Evolutionary conservation across 2,113 vertebrate genomes (phyloP).

Genomic region (Brachyhypopomus gauderio): DNA sequence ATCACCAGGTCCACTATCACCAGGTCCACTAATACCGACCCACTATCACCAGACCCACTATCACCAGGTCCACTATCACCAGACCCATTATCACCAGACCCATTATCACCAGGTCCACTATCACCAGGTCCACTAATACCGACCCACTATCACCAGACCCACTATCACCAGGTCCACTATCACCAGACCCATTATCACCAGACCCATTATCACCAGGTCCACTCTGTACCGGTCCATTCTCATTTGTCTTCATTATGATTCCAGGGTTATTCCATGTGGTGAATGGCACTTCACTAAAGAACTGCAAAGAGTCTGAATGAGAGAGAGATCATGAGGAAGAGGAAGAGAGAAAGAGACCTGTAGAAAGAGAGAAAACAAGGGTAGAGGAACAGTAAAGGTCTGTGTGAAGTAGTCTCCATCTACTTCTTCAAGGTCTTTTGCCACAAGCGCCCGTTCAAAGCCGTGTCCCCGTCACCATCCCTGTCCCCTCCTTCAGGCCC

Average conservation of each 20-base stretch:
- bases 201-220: background rate
- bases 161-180: too few species aligned
- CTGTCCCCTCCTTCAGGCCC: background rate
- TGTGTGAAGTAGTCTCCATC: slow-evolving; percentile 29
- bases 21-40: too few species aligned
- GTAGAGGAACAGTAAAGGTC: background rate
- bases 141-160: too few species aligned
- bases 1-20: too few species aligned
- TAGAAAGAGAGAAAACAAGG: background rate
- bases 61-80: too few species aligned
- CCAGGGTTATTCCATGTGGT: too few species aligned
- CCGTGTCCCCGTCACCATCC: background rate
- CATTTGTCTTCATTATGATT: too few species aligned
- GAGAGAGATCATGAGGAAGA: background rate
- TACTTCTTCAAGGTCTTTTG: slow-evolving; percentile 41
- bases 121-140: too few species aligned
- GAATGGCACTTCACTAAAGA: background rate
- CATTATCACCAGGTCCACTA: too few species aligned
- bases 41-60: too few species aligned
- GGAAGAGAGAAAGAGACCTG: slow-evolving; percentile 1
- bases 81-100: too few species aligned
- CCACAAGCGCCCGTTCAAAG: slow-evolving; percentile 38
- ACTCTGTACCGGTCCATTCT: background rate
- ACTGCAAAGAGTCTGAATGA: background rate
- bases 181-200: too few species aligned